phyloP scores from a whole-genome alignment of 2,888 invertebrate species.

The Phlogophora meticulosa region DNA sequence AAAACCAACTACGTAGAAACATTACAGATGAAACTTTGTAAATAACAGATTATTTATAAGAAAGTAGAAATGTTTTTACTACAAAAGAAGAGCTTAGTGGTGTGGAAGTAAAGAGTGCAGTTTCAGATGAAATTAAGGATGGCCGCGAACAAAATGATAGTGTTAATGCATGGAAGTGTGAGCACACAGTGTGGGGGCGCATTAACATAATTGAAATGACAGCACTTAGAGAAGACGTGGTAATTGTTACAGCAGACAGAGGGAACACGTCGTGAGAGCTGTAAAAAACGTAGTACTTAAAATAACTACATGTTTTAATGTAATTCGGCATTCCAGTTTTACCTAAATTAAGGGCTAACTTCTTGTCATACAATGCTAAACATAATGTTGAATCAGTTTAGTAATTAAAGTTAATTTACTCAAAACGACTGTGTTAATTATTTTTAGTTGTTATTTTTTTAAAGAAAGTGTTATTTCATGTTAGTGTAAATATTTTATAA shows the following conservation, averaged over 20 bases:
- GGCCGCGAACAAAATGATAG: conserved; percentile 19
- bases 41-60: background rate
- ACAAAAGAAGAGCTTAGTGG: conserved; percentile 1
- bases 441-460: no score
- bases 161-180: conserved; percentile 45
- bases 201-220: conserved; percentile 52
- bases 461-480: no score
- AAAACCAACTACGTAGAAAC: background rate
- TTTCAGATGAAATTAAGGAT: conserved; percentile 25
- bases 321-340: no score
- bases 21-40: background rate
- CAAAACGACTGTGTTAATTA: no score
- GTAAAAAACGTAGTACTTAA: background rate
- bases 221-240: conserved; percentile 18
- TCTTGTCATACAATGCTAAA: no score
- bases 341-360: no score
- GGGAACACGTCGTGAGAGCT: background rate
- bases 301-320: background rate
- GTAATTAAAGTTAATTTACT: no score
- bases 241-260: conserved; percentile 25
- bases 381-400: no score
- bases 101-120: conserved; percentile 28
- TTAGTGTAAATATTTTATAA: no score
- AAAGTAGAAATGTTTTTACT: conserved; percentile 22
- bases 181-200: conserved; percentile 28